Evolutionary conservation across 2,113 vertebrate genomes (phyloP), one percentile per base, ranked within the genome.

Genomic region (Nestor notabilis): DNA sequence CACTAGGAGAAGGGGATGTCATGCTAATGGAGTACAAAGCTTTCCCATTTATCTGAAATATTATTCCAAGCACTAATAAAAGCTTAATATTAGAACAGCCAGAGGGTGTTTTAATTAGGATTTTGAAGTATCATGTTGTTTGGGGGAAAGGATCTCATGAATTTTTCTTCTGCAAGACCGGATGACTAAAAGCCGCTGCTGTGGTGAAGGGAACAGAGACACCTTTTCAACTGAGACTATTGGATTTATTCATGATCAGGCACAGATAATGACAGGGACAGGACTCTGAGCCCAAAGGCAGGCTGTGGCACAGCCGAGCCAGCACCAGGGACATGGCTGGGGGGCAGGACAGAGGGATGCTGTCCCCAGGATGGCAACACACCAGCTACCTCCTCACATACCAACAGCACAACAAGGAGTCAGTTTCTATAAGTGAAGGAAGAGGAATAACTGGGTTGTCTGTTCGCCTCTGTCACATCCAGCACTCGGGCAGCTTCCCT

Each of bases 341-440:
- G 58, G 58, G 16, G 24, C 24, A 61, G 35, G 16, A 61, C 24
- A 6, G 35, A 46, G 69, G 43, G 47, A 24, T 18, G 55, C 39
- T 20, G 47, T 13, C 43, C 33, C 52, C 0, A 0, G 55, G 53
- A 4, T 4, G 6, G 55, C 46, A 63, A 69, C 41, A 4, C 2
- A n/a, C 3, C 43, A 4, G n/a, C 46, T 12, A 1, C 3, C 66
- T 23, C 31, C 70, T 17, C 1, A 3, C 17, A n/a, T 9, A 74
- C 46, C 71, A 17, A 17, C 1, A 0, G 65, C 13, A 20, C 17
- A 13, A 7, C 5, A 5, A 37, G 44, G 47, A 7, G 9, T 19
- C 14, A 2, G 13, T 2, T 6, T 19, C 61, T 63, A 20, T 17
- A 68, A 44, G 47, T 0, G 0, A 27, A 53, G 41, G 24, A 60